These are phyloP conservation scores for Trichopria drosophilae DNA, from an alignment of 2,888 invertebrate species.

Conservation along the genomic window DNA sequence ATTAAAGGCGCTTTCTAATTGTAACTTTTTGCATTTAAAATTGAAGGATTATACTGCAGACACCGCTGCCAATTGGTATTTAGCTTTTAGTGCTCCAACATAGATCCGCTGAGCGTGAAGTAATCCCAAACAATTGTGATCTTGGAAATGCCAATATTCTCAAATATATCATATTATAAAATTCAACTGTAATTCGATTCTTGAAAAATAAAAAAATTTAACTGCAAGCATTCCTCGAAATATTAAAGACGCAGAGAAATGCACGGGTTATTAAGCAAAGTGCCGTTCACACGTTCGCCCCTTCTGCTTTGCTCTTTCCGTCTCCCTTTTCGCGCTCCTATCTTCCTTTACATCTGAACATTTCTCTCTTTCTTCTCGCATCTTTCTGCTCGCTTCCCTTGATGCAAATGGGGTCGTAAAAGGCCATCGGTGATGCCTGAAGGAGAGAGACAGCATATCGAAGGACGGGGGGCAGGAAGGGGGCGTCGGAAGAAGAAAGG, in stretches of 20 bases:
- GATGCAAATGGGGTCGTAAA: slow-evolving; percentile 46
- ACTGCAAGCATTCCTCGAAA: no score
- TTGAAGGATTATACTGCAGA: slow-evolving; percentile 46
- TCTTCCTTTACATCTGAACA: no score
- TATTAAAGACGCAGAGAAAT: slow-evolving; percentile 35
- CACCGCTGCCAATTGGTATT: slow-evolving; percentile 3
- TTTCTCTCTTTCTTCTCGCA: no score
- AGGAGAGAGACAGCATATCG: no score
- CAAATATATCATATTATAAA: no score
- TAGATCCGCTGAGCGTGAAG: no score
- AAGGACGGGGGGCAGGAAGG: slow-evolving; percentile 17
- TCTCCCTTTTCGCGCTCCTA: no score
- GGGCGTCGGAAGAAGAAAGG: slow-evolving; percentile 27
- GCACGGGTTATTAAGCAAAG: slow-evolving; percentile 52
- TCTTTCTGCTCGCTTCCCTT: slow-evolving; percentile 29
- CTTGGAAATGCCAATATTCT: no score
- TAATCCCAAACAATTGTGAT: no score
- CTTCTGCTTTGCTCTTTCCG: slow-evolving; percentile 25
- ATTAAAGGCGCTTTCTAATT: slow-evolving; percentile 55
- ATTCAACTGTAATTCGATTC: no score
- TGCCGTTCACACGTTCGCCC: slow-evolving; percentile 47
- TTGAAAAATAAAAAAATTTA: no score
- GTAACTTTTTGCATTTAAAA: slow-evolving; percentile 51
- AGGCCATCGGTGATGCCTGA: slow-evolving; percentile 31
- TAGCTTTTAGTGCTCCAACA: no score